These are phyloP conservation scores for Melanostoma scalare DNA, from an alignment of 2,888 invertebrate genomes.

Conservation along the genomic window DNA sequence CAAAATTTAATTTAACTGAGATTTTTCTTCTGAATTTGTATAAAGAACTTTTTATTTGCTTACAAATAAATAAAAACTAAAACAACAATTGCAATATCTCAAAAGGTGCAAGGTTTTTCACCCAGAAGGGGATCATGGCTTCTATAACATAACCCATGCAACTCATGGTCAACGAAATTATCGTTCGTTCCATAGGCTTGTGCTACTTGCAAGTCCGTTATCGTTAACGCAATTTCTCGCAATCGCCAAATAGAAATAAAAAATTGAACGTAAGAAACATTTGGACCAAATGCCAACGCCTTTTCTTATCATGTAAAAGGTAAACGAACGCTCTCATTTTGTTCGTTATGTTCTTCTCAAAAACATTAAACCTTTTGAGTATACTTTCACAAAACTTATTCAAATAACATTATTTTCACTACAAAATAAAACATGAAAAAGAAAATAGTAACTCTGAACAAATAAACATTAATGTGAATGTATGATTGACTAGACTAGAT, in stretches of 20 bases:
- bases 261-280: too few species aligned
- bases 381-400: background rate
- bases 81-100: conserved; percentile 11
- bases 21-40: conserved; percentile 19
- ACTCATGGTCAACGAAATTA: too few species aligned
- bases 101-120: conserved; percentile 12
- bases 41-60: conserved; percentile 19
- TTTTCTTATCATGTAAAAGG: too few species aligned
- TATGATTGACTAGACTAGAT: conserved; percentile 63
- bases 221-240: too few species aligned
- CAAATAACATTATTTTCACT: background rate
- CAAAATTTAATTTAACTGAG: conserved; percentile 34
- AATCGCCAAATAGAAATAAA: too few species aligned
- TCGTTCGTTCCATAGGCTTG: too few species aligned
- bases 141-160: too few species aligned
- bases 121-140: too few species aligned
- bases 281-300: too few species aligned
- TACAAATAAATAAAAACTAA: conserved; percentile 22
- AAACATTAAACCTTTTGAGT: conserved; percentile 33
- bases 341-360: too few species aligned
- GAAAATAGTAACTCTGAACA: conserved; percentile 28
- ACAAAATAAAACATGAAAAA: conserved; percentile 20
- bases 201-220: too few species aligned
- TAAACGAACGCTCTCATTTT: too few species aligned
- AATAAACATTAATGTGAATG: conserved; percentile 17